phyloP scores from a whole-genome alignment of 2,797 vertebrate species.

The Gobio occitaniae region DNA sequence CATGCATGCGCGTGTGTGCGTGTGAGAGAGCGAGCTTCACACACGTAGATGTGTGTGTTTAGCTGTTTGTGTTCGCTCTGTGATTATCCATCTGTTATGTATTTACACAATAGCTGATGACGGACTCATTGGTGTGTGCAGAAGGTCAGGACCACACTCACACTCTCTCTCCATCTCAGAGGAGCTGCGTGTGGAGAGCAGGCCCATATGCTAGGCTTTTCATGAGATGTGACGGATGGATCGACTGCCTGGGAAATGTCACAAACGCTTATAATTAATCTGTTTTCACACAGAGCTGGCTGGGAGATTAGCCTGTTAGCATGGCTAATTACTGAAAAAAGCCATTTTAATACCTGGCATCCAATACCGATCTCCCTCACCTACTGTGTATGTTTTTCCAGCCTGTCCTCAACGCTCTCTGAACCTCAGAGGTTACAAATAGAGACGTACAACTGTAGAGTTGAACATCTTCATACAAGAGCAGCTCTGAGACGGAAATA shows the following conservation, averaged over 20 bases:
- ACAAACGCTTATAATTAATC: conserved; percentile 78
- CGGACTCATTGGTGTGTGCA: conserved; percentile 33
- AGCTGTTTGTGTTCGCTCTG: conserved; percentile 1
- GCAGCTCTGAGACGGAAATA: background rate
- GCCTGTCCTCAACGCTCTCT: conserved; percentile 4
- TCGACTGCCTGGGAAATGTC: conserved; percentile 64
- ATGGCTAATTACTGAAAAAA: conserved; percentile 68
- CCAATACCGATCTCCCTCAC: conserved; percentile 27
- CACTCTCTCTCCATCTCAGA: background rate
- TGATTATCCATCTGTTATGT: conserved; percentile 66
- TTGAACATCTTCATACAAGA: background rate
- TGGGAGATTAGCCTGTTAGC: conserved; percentile 75
- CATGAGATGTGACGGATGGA: conserved; percentile 64
- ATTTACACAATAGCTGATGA: conserved; percentile 58
- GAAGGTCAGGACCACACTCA: conserved; percentile 11
- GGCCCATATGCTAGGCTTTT: conserved; percentile 53
- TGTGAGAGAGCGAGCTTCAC: background rate
- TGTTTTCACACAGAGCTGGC: conserved; percentile 76
- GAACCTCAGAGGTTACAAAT: background rate
- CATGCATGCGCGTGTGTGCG: background rate
- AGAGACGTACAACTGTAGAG: background rate
- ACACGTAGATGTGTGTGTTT: conserved; percentile 17
- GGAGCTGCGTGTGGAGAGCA: conserved; percentile 31
- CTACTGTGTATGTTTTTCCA: conserved; percentile 14
- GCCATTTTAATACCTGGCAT: conserved; percentile 52